A percentile compares a stretch with the other conserved stretches of the same genome.
phyloP scores from a whole-genome alignment of 2,113 vertebrate genomes.

The Trichomycterus rosablanca region DNA sequence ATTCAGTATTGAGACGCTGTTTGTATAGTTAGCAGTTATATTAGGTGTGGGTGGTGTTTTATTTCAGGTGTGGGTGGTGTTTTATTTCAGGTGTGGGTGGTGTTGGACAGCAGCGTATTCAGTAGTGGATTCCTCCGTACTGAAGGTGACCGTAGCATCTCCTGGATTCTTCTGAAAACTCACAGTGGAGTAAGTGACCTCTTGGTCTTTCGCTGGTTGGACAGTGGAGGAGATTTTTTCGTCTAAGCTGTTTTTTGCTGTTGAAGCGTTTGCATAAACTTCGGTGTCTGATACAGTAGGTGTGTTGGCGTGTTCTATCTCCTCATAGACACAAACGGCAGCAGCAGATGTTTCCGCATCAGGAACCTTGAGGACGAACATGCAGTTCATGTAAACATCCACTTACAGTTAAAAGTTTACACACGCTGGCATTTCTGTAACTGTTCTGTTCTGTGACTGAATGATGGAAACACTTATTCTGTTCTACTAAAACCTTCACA shows the following conservation, averaged over 20 bases:
- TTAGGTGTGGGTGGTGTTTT: too few species aligned
- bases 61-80: too few species aligned
- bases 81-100: too few species aligned
- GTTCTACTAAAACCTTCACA: too few species aligned
- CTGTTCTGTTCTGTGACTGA: too few species aligned
- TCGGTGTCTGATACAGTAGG: not conserved
- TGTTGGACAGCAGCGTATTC: conserved; percentile 2
- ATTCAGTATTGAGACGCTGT: too few species aligned
- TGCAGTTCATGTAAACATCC: not conserved
- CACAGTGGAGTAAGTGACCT: conserved; percentile 8
- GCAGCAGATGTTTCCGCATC: too few species aligned
- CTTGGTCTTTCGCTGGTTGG: not conserved
- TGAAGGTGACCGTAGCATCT: not conserved
- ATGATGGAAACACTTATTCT: too few species aligned
- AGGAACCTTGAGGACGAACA: too few species aligned
- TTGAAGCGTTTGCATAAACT: not conserved
- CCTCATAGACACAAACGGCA: not conserved
- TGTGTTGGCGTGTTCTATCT: not conserved
- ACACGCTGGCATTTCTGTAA: not conserved
- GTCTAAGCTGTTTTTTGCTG: not conserved
- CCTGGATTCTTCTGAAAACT: conserved; percentile 10
- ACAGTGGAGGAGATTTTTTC: not conserved
- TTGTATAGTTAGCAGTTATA: too few species aligned
- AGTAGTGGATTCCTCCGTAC: not conserved
- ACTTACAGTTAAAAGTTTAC: not conserved